phyloP scores from a whole-genome alignment of 2,797 vertebrate species.

The Rhinoraja longicauda region DNA sequence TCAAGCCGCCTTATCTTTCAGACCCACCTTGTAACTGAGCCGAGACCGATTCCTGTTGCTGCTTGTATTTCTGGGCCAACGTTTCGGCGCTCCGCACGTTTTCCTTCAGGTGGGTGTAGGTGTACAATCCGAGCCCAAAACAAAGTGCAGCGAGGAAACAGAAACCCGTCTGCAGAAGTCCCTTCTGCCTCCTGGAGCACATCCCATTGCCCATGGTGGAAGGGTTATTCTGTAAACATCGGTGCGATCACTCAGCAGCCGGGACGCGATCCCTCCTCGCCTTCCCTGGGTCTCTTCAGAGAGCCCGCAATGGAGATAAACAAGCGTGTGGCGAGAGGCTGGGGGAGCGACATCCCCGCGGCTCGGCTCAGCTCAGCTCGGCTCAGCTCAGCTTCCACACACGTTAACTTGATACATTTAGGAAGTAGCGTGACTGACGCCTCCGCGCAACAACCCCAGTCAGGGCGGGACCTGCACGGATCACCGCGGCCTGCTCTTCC shows the following conservation, averaged over 20 bases:
- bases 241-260: not conserved
- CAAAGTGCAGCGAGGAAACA: constrained; percentile 47
- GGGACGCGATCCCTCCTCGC: not conserved
- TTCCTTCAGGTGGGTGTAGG: constrained; percentile 51
- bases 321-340: not conserved
- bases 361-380: not conserved
- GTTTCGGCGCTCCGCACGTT: constrained; percentile 46
- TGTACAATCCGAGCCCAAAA: constrained; percentile 47
- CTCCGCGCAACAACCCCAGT: constrained; percentile 42
- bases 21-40: constrained; percentile 61
- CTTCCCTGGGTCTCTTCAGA: not conserved
- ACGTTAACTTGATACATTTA: constrained; percentile 16
- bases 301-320: not conserved
- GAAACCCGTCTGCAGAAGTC: constrained; percentile 50
- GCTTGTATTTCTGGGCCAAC: constrained; percentile 51
- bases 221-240: not conserved
- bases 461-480: not conserved
- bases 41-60: constrained; percentile 60
- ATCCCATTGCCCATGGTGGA: constrained; percentile 51
- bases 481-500: not conserved
- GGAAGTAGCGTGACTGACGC: constrained; percentile 40
- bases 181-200: constrained; percentile 57
- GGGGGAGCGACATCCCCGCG: not conserved
- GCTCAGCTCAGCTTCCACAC: not conserved
- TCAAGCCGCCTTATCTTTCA: not conserved